Conservation (phyloP, 2,888 invertebrate genomes). For the Dasypogon diadema region DNA sequence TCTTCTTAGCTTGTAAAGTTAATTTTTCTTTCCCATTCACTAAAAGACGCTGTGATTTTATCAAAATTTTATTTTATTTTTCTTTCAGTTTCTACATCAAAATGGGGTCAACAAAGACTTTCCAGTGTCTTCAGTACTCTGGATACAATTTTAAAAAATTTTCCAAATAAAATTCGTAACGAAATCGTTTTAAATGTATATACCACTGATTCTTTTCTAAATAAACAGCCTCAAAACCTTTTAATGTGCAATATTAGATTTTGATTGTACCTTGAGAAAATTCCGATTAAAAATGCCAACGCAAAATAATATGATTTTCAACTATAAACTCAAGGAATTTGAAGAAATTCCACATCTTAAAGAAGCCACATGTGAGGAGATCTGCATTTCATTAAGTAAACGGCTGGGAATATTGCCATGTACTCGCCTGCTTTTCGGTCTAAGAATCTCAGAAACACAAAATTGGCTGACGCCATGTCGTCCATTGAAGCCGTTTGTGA, state of each 20-base stretch:
- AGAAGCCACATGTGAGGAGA: slow-evolving; percentile 74
- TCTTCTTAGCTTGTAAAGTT: too few species aligned
- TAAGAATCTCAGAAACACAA: slow-evolving; percentile 75
- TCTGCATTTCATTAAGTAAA: slow-evolving; percentile 79
- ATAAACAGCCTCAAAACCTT: neutral
- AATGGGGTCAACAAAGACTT: slow-evolving; percentile 3
- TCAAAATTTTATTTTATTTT: too few species aligned
- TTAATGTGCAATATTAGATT: slow-evolving; percentile 22
- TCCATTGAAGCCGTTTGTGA: slow-evolving; percentile 69
- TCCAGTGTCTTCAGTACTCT: slow-evolving; percentile 8
- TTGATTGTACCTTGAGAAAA: neutral
- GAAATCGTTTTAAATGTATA: too few species aligned
- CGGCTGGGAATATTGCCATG: slow-evolving; percentile 80
- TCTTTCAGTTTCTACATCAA: neutral
- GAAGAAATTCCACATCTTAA: slow-evolving; percentile 60
- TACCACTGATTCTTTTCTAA: neutral
- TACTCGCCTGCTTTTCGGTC: slow-evolving; percentile 81
- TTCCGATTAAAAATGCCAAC: slow-evolving; percentile 52
- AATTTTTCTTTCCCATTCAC: too few species aligned
- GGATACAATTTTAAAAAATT: neutral
- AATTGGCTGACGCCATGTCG: slow-evolving; percentile 80
- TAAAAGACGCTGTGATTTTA: too few species aligned
- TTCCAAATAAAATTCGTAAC: too few species aligned
- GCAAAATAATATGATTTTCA: slow-evolving; percentile 61
- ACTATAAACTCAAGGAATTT: slow-evolving; percentile 61